Conservation (phyloP, 2,888 invertebrate species). For the Drosophila mulleri region DNA sequence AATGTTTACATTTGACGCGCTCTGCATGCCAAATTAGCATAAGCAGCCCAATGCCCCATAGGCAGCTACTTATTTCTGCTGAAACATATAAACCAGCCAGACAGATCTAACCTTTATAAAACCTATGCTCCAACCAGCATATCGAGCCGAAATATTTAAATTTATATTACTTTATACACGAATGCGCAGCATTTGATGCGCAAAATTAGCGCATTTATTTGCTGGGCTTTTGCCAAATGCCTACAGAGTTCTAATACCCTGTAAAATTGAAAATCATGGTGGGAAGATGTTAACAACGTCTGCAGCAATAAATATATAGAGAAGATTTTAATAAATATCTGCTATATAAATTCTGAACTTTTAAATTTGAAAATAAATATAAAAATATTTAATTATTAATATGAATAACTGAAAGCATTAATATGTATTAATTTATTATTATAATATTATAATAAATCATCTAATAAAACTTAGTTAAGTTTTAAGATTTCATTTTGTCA, state of each 20-base stretch:
- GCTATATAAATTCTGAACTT: too few relatives aligned
- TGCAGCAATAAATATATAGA: neutral
- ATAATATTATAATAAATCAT: too few relatives aligned
- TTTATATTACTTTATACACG: constrained; percentile 65
- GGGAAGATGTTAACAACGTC: neutral
- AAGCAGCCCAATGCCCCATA: constrained; percentile 41
- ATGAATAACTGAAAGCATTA: too few relatives aligned
- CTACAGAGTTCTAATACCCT: neutral
- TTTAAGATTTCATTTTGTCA: too few relatives aligned
- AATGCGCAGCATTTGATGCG: constrained; percentile 70
- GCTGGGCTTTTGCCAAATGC: constrained; percentile 25
- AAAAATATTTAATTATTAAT: too few relatives aligned
- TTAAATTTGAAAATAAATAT: too few relatives aligned
- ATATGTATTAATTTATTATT: too few relatives aligned
- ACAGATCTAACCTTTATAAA: constrained; percentile 1
- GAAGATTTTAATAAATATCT: neutral
- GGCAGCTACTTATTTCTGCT: neutral
- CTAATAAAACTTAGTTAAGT: too few relatives aligned
- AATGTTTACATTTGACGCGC: constrained; percentile 55
- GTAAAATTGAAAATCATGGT: neutral
- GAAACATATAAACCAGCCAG: neutral
- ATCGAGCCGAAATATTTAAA: constrained; percentile 47
- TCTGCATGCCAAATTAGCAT: constrained; percentile 71
- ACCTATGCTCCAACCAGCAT: neutral
- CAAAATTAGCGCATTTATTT: constrained; percentile 69